These are phyloP conservation scores for Adela reaumurella DNA, from an alignment of 2,888 invertebrate genomes.

Conservation along the genomic window DNA sequence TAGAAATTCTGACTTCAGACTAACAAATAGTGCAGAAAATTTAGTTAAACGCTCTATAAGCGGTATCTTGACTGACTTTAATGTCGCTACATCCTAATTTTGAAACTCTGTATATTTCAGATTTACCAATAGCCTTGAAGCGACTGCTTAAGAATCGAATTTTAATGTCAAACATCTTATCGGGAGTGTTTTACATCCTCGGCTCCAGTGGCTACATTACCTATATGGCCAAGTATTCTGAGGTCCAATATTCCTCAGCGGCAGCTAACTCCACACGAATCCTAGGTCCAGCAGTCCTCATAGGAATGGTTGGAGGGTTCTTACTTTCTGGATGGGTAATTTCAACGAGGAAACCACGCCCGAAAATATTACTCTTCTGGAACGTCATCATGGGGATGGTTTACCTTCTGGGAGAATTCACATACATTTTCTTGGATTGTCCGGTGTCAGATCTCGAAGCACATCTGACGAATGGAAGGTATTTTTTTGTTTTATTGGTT, in stretches of 20 bases:
- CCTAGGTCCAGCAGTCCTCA: constrained; percentile 57
- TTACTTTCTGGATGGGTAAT: constrained; percentile 57
- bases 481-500: background rate
- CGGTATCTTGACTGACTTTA: no score
- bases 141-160: constrained; percentile 62
- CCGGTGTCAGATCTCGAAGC: constrained; percentile 15
- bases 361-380: constrained; percentile 58
- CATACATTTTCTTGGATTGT: constrained; percentile 56
- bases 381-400: constrained; percentile 56
- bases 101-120: no score
- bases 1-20: no score
- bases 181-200: constrained; percentile 63
- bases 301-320: constrained; percentile 59
- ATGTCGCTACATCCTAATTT: no score
- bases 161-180: constrained; percentile 62
- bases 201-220: constrained; percentile 65
- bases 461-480: constrained; percentile 9
- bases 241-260: constrained; percentile 66
- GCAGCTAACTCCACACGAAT: constrained; percentile 64
- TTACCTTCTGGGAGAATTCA: constrained; percentile 49
- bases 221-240: constrained; percentile 71
- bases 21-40: no score
- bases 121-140: constrained; percentile 56
- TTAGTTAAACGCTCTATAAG: no score
- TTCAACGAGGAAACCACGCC: constrained; percentile 56